These are phyloP conservation scores for Chionodraco myersi DNA, from an alignment of 2,113 vertebrate species.

Conservation along the genomic window DNA sequence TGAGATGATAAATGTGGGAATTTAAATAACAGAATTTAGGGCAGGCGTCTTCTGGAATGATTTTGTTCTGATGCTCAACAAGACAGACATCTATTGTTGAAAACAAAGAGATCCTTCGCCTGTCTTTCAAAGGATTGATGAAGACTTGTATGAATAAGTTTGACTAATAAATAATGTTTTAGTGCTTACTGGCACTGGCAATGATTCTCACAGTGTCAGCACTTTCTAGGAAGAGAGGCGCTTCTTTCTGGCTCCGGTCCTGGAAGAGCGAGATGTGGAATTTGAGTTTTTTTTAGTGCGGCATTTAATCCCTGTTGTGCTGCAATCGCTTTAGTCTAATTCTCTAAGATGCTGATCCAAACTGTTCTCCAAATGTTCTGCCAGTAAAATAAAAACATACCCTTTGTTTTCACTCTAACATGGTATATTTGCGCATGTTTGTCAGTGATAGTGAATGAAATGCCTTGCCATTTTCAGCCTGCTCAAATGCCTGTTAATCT, in stretches of 20 bases:
- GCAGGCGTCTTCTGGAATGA: neutral
- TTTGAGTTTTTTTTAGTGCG: constrained; percentile 38
- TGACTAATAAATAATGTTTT: neutral
- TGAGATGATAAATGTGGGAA: neutral
- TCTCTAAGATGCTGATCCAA: constrained; percentile 32
- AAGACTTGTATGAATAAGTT: constrained; percentile 24
- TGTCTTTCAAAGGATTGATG: neutral
- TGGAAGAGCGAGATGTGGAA: constrained; percentile 34
- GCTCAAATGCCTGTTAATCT: neutral
- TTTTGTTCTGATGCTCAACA: neutral
- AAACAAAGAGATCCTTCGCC: neutral
- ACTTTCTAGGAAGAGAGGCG: constrained; percentile 34
- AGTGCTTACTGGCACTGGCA: constrained; percentile 33
- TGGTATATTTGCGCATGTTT: neutral
- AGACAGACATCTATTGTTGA: neutral
- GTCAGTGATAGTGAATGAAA: constrained; percentile 19
- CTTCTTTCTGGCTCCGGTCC: constrained; percentile 27
- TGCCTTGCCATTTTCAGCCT: constrained; percentile 25
- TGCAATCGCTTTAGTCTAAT: constrained; percentile 46
- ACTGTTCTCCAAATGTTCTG: constrained; percentile 12
- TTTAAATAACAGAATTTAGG: neutral
- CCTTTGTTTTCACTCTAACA: constrained; percentile 21
- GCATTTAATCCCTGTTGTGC: constrained; percentile 51
- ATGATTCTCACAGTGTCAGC: constrained; percentile 44
- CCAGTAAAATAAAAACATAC: constrained; percentile 3